These are phyloP conservation scores for Vultur gryphus DNA, from an alignment of 2,797 vertebrate genomes.

Conservation along the genomic window DNA sequence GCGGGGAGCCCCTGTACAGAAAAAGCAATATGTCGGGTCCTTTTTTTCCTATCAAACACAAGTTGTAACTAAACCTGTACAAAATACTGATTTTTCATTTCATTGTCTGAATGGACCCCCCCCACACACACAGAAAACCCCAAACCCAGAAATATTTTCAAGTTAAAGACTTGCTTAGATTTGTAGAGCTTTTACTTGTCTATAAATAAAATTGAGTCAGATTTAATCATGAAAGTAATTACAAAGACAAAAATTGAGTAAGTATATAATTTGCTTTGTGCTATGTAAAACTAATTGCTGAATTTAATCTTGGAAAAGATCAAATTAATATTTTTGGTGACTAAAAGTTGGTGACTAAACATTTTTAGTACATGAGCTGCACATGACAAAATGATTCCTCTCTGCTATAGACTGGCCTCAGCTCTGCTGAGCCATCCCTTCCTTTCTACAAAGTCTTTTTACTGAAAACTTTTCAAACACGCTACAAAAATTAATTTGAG, in stretches of 20 bases:
- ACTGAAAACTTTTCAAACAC: not conserved
- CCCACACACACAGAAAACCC: no score
- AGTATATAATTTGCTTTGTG: not conserved
- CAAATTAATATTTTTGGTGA: not conserved
- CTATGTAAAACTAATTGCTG: not conserved
- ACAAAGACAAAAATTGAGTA: not conserved
- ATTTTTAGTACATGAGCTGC: not conserved
- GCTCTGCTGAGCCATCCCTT: not conserved
- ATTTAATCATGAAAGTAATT: not conserved
- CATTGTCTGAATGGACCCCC: not conserved
- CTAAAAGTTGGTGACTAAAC: not conserved
- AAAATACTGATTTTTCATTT: not conserved
- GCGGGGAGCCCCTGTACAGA: rapidly evolving
- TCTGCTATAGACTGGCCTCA: not conserved
- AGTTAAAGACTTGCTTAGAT: not conserved
- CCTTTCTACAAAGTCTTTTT: not conserved
- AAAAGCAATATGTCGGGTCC: rapidly evolving
- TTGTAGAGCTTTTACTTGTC: not conserved
- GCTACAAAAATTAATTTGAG: not conserved
- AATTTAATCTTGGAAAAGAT: not conserved
- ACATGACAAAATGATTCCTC: not conserved
- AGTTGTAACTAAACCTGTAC: not conserved
- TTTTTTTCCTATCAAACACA: not conserved
- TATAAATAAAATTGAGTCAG: not conserved
- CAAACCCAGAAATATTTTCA: not conserved